Conservation (phyloP, 2,888 invertebrate species). For the Atrina japonica region DNA sequence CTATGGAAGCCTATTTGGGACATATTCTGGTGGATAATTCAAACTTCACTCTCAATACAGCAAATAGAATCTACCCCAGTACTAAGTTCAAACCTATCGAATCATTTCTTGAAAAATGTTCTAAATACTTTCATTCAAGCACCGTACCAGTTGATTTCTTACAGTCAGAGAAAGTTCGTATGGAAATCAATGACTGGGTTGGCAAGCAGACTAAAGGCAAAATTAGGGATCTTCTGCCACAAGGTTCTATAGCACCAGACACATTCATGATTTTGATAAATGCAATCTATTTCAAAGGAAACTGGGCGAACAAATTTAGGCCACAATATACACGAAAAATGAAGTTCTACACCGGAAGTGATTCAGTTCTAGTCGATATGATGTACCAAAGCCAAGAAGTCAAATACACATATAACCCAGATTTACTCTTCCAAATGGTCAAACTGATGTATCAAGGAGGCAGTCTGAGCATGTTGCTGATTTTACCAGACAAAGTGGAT, state of each 20-base stretch:
- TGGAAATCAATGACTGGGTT: constrained; percentile 90
- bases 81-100: constrained; percentile 53
- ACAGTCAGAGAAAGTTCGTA: constrained; percentile 74
- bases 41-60: constrained; percentile 64
- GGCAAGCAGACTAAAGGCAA: constrained; percentile 79
- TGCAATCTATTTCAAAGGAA: constrained; percentile 82
- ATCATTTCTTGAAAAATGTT: constrained; percentile 59
- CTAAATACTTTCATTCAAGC: constrained; percentile 51
- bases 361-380: constrained; percentile 38
- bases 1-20: constrained; percentile 53
- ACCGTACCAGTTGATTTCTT: constrained; percentile 55
- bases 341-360: constrained; percentile 83
- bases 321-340: constrained; percentile 79
- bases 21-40: constrained; percentile 44
- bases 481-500: constrained; percentile 66
- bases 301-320: constrained; percentile 83
- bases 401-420: background rate
- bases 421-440: background rate
- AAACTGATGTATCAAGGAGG: constrained; percentile 81
- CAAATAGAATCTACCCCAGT: constrained; percentile 70
- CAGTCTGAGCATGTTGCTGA: constrained; percentile 66
- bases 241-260: constrained; percentile 77
- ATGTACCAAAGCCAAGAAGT: constrained; percentile 82
- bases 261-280: constrained; percentile 80
- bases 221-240: constrained; percentile 88